Evolutionary conservation across 92 coral and sea anemone genomes (phyloP).

Genomic region (Palythoa heliodiscus): DNA sequence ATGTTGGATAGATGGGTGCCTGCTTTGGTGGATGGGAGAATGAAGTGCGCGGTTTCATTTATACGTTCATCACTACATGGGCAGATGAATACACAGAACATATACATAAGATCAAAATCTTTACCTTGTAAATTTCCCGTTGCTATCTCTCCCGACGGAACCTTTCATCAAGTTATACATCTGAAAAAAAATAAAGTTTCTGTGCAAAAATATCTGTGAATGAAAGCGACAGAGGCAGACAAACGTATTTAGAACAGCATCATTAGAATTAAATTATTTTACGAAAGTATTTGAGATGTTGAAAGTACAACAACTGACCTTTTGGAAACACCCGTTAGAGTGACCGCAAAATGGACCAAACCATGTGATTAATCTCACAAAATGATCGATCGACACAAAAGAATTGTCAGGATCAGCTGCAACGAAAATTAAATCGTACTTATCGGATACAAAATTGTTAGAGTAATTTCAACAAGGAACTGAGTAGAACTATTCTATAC

Average conservation of each 20-base stretch:
- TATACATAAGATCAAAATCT: too few relatives aligned
- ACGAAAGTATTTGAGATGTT: neutral
- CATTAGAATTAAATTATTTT: too few relatives aligned
- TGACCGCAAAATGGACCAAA: conserved; percentile 15
- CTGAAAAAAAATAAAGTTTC: neutral
- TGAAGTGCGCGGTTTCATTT: too few relatives aligned
- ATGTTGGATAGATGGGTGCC: too few relatives aligned
- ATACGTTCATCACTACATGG: too few relatives aligned
- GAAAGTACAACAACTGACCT: neutral
- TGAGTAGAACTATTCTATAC: too few relatives aligned
- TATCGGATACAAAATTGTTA: too few relatives aligned
- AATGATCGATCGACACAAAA: neutral
- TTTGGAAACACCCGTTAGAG: conserved; percentile 18
- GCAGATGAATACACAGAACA: too few relatives aligned
- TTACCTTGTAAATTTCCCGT: neutral
- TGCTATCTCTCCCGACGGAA: neutral
- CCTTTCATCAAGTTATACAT: neutral
- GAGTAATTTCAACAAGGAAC: too few relatives aligned
- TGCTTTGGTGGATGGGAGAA: too few relatives aligned
- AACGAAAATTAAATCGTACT: neutral
- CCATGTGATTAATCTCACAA: conserved; percentile 24
- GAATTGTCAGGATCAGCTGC: conserved; percentile 22
- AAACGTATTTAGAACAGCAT: too few relatives aligned
- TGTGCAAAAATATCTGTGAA: neutral
- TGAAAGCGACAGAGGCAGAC: neutral